Conservation (phyloP, 1,140 invertebrate genomes). For the Leptinotarsa defecta region DNA sequence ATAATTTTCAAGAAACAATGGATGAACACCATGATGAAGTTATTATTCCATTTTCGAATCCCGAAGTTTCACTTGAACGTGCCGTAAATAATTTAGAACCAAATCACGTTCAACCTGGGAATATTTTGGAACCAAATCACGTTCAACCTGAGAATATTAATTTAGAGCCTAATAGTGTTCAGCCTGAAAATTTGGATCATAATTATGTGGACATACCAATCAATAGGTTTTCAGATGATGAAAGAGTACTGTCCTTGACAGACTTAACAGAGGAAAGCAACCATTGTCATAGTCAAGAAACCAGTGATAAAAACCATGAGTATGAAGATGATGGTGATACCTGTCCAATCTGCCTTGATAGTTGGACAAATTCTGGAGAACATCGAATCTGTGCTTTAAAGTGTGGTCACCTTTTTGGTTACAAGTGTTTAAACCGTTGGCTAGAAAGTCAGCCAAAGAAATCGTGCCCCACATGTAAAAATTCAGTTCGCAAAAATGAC, state of each 20-base stretch:
- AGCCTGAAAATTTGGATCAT: background rate
- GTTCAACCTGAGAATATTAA: background rate
- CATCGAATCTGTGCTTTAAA: conserved; percentile 81
- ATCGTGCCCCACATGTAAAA: conserved; percentile 87
- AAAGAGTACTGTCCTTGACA: background rate
- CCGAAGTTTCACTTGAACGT: conserved; percentile 10
- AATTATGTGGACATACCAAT: background rate
- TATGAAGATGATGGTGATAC: conserved; percentile 65
- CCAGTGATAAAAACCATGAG: background rate
- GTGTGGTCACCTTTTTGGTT: conserved; percentile 90
- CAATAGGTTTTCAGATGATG: background rate
- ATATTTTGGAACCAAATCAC: background rate
- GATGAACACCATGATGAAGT: conserved; percentile 16
- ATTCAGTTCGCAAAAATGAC: conserved; percentile 68
- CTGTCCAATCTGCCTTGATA: conserved; percentile 87
- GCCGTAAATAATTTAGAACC: background rate
- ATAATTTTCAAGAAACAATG: background rate
- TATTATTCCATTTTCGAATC: conserved; percentile 16
- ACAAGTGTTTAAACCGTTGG: conserved; percentile 83
- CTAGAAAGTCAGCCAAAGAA: conserved; percentile 59
- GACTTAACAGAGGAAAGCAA: conserved; percentile 13
- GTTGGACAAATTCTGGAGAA: conserved; percentile 82
- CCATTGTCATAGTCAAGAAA: background rate
- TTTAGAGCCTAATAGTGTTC: background rate
- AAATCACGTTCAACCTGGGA: background rate